phyloP scores from a whole-genome alignment of 2,113 vertebrate species.

The Microcebus tavaratra region DNA sequence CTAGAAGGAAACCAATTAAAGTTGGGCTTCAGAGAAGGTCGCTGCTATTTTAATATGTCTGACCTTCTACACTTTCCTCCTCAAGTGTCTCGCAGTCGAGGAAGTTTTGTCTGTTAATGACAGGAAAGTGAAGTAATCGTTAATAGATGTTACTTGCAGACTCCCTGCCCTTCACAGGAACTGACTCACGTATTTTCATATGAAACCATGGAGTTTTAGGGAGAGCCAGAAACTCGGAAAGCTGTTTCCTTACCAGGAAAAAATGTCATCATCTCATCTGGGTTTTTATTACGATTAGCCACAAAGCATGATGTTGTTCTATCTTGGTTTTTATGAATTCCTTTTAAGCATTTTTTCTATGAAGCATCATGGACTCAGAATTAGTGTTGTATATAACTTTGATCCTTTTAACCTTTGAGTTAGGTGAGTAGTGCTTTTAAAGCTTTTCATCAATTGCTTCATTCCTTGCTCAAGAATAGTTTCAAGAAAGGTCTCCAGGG shows the following conservation, averaged over 20 bases:
- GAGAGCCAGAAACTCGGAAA: slow-evolving; percentile 62
- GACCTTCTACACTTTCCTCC: background rate
- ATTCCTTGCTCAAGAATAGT: background rate
- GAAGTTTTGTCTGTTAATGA: slow-evolving; percentile 33
- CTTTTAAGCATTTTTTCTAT: slow-evolving; percentile 43
- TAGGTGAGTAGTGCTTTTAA: background rate
- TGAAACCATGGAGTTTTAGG: slow-evolving; percentile 59
- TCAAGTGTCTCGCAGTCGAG: background rate
- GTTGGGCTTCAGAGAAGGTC: background rate
- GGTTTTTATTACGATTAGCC: slow-evolving; percentile 46
- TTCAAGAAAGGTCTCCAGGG: slow-evolving; percentile 36
- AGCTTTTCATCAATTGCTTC: slow-evolving; percentile 25
- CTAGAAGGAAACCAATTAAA: background rate
- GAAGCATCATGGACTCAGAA: background rate
- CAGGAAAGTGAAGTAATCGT: slow-evolving; percentile 49
- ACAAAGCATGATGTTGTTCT: slow-evolving; percentile 19
- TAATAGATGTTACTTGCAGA: background rate
- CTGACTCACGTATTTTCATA: slow-evolving; percentile 66
- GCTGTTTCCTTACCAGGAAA: slow-evolving; percentile 72
- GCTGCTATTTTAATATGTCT: background rate
- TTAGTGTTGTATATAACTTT: background rate
- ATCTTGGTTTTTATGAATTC: slow-evolving; percentile 30
- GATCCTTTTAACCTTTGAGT: background rate
- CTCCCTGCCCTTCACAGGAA: slow-evolving; percentile 47
- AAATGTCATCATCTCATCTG: slow-evolving; percentile 50